phyloP scores from a whole-genome alignment of 2,888 invertebrate genomes.

The Leptogaster cylindrica region DNA sequence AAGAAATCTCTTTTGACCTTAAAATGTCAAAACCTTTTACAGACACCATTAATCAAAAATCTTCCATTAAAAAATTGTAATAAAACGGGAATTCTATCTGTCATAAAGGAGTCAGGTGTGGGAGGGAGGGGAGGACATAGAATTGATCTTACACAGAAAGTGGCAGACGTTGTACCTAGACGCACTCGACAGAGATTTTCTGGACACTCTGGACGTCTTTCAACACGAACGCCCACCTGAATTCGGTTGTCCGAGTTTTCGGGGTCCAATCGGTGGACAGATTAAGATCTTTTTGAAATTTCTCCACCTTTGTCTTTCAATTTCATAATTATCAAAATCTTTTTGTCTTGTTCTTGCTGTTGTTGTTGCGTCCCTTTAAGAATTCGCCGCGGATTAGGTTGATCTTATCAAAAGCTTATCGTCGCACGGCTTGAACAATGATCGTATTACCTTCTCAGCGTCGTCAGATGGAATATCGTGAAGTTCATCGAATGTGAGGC shows the following conservation, averaged over 20 bases:
- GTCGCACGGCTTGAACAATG: too few relatives aligned
- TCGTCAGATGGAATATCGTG: too few relatives aligned
- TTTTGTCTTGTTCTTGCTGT: background rate
- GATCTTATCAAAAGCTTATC: background rate
- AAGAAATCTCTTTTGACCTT: slow-evolving; percentile 5
- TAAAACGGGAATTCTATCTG: background rate
- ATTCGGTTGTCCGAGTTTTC: slow-evolving; percentile 1
- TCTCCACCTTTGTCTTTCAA: background rate
- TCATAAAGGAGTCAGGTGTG: background rate
- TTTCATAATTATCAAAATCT: background rate
- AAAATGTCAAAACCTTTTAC: slow-evolving; percentile 13
- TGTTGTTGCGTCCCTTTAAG: too few relatives aligned
- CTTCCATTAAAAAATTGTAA: background rate
- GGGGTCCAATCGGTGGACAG: background rate
- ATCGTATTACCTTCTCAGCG: too few relatives aligned
- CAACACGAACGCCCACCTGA: background rate
- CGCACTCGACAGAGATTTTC: background rate
- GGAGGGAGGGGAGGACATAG: background rate
- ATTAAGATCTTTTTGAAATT: background rate
- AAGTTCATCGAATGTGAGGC: too few relatives aligned
- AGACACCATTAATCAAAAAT: slow-evolving; percentile 15
- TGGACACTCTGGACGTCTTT: background rate
- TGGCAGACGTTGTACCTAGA: background rate
- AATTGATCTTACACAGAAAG: background rate
- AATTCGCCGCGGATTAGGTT: too few relatives aligned